Conservation (phyloP, 1,140 invertebrate genomes). For the Heliothis virescens region DNA sequence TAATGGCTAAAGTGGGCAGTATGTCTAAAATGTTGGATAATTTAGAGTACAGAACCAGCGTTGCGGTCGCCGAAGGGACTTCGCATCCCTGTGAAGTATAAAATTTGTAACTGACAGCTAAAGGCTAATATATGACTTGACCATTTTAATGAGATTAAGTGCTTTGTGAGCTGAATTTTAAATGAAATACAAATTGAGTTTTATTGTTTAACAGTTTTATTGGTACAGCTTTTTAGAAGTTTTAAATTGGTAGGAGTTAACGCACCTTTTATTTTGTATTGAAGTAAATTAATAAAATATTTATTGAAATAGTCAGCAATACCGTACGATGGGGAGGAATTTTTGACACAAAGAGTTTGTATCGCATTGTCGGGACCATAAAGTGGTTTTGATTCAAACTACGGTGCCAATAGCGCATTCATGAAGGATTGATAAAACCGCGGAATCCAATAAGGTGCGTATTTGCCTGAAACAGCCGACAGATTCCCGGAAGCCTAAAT, state of each 20-base stretch:
- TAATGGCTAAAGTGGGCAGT: conserved; percentile 20
- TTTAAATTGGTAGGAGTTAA: too few relatives aligned
- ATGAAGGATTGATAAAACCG: background rate
- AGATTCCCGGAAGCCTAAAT: background rate
- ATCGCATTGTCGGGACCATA: background rate
- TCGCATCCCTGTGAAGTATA: background rate
- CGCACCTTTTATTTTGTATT: too few relatives aligned
- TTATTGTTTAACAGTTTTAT: background rate
- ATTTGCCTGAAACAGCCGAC: too few relatives aligned
- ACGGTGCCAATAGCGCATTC: background rate
- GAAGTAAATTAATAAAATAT: too few relatives aligned
- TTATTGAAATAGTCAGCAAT: too few relatives aligned
- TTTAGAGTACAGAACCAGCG: conserved; percentile 6
- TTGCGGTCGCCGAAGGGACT: conserved; percentile 7
- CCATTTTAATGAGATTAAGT: conserved; percentile 7
- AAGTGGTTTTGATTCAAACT: background rate
- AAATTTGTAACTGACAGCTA: conserved; percentile 11
- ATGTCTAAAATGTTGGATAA: conserved; percentile 12
- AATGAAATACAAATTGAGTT: conserved; percentile 2
- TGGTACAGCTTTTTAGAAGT: background rate
- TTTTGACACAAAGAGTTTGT: background rate
- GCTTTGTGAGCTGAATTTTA: background rate
- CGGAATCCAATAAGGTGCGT: background rate
- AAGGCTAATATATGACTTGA: conserved; percentile 12
- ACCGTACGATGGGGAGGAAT: too few relatives aligned